These are phyloP conservation scores for Protophormia terraenovae DNA, from an alignment of 2,888 invertebrate genomes.

Conservation along the genomic window DNA sequence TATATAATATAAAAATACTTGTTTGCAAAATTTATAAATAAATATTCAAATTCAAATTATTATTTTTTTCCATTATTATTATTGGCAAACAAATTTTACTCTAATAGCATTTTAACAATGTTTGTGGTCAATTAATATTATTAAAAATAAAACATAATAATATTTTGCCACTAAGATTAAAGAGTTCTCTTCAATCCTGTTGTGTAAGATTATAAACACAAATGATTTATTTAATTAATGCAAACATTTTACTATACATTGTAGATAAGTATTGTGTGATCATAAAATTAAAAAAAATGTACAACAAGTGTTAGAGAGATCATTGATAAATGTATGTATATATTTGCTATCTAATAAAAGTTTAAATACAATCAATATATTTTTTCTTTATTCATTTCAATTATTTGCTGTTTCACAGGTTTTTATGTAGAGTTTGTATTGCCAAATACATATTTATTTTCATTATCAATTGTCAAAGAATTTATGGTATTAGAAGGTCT, in stretches of 20 bases:
- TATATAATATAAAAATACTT: too few species aligned
- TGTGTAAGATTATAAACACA: not conserved
- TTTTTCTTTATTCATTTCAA: not conserved
- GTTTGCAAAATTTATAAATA: constrained; percentile 43
- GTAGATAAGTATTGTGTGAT: not conserved
- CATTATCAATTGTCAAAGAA: constrained; percentile 36
- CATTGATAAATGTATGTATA: constrained; percentile 11
- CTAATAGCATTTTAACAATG: constrained; percentile 26
- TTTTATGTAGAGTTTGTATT: not conserved
- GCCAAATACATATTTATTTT: constrained; percentile 12
- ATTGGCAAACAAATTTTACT: constrained; percentile 9
- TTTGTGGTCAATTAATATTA: constrained; percentile 36
- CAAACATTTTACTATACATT: not conserved
- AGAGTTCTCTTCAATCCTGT: constrained; percentile 22
- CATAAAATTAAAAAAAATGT: not conserved
- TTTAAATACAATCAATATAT: not conserved
- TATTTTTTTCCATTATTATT: not conserved
- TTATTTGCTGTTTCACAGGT: not conserved
- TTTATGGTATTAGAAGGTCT: constrained; percentile 33
- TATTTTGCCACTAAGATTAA: not conserved
- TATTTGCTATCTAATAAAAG: not conserved
- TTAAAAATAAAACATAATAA: not conserved
- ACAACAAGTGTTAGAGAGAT: constrained; percentile 25
- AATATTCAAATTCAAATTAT: constrained; percentile 52
- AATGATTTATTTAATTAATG: constrained; percentile 4